Percentiles rank a stretch among this genome's conserved stretches.
Evolutionary conservation across 1,140 invertebrate species (phyloP).

Genomic region (Eumaeus atala): DNA sequence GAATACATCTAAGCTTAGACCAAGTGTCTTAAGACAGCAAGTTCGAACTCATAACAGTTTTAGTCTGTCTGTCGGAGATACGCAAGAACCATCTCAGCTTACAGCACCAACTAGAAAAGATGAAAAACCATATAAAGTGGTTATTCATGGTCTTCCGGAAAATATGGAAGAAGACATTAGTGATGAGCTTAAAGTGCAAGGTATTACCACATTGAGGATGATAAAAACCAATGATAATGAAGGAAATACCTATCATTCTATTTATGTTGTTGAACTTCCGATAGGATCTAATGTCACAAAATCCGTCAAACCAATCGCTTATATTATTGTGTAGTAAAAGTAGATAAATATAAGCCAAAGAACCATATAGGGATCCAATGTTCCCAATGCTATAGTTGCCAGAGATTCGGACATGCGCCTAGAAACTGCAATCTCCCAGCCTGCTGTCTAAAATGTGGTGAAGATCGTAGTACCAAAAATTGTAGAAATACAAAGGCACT

Average conservation of each 20-base stretch:
- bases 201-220: not conserved
- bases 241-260: not conserved
- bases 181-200: not conserved
- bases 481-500: not conserved
- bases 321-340: slow-evolving; percentile 8
- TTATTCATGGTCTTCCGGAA: slow-evolving; percentile 6
- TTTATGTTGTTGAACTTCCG: slow-evolving; percentile 5
- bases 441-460: not conserved
- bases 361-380: no score
- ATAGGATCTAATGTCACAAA: slow-evolving; percentile 6
- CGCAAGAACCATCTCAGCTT: not conserved
- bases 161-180: not conserved
- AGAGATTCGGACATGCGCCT: slow-evolving; percentile 11
- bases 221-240: not conserved
- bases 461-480: not conserved
- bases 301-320: slow-evolving; percentile 10
- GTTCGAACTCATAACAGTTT: not conserved
- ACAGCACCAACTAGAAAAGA: slow-evolving; percentile 8
- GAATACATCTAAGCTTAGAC: not conserved
- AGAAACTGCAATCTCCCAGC: slow-evolving; percentile 3
- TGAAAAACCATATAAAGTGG: slow-evolving; percentile 11
- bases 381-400: no score
- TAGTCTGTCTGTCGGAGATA: not conserved
- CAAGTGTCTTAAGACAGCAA: not conserved
- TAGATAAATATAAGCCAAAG: not conserved